Evolutionary conservation across 2,113 vertebrate species (phyloP).

Genomic region (Petrocephalus zakoni): DNA sequence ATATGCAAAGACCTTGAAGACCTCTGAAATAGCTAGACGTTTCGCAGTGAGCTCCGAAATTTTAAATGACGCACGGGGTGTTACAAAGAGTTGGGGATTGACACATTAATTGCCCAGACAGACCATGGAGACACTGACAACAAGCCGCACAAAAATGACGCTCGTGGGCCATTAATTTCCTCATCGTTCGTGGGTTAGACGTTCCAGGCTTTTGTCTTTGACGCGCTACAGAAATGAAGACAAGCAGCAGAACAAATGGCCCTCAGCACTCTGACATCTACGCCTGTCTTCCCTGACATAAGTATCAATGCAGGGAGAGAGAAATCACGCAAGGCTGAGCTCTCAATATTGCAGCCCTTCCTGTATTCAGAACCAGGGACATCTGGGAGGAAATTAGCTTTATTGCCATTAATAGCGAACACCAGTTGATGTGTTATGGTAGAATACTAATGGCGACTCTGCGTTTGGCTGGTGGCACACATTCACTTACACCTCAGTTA

Average conservation of each 20-base stretch:
- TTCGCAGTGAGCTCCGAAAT: constrained; percentile 1
- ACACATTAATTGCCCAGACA: constrained; percentile 18
- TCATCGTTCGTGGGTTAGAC: neutral
- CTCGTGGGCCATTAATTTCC: constrained; percentile 6
- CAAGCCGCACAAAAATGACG: neutral
- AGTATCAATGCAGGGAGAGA: neutral
- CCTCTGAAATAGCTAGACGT: neutral
- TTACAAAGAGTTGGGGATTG: neutral
- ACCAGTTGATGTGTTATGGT: too few relatives aligned
- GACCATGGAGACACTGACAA: neutral
- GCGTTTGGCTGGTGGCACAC: neutral
- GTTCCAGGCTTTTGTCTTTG: neutral
- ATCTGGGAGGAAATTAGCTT: neutral
- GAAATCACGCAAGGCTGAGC: neutral
- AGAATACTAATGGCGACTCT: neutral
- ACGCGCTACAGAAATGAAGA: neutral
- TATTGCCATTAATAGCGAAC: neutral
- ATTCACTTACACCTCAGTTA: neutral
- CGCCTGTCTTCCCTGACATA: constrained; percentile 15
- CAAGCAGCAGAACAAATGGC: constrained; percentile 9
- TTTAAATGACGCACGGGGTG: neutral
- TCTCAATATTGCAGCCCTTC: neutral
- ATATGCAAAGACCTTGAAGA: neutral
- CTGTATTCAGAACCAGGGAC: neutral
- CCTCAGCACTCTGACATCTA: neutral